Percentiles rank a stretch among this genome's conserved stretches.
These are phyloP conservation scores for Drosophila gaucha DNA, from an alignment of 2,888 invertebrate species.

Conservation along the genomic window DNA sequence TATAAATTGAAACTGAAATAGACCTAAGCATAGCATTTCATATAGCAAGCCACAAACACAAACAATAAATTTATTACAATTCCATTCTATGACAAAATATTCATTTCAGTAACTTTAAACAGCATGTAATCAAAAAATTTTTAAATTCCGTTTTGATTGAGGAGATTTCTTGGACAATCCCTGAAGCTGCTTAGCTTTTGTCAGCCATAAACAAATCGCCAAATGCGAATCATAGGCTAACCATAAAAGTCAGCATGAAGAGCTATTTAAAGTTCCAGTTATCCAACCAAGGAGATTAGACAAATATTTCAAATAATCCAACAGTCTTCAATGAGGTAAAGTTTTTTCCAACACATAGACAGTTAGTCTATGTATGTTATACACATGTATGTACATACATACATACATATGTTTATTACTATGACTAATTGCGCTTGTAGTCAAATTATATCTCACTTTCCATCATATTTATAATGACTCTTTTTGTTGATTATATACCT, in stretches of 20 bases:
- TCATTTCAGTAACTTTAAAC: slow-evolving; percentile 34
- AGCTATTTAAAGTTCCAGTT: slow-evolving; percentile 35
- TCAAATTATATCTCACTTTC: slow-evolving; percentile 3
- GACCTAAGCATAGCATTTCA: neutral
- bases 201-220: slow-evolving; percentile 19
- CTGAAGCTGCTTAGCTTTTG: slow-evolving; percentile 24
- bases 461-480: slow-evolving; percentile 16
- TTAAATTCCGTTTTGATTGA: slow-evolving; percentile 26
- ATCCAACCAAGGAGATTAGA: slow-evolving; percentile 32
- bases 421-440: neutral
- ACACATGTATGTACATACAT: neutral
- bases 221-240: slow-evolving; percentile 31
- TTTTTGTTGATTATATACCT: slow-evolving; percentile 6
- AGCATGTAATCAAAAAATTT: slow-evolving; percentile 36
- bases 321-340: slow-evolving; percentile 35
- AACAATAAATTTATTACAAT: neutral
- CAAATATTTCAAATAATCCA: slow-evolving; percentile 24
- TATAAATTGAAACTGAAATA: neutral
- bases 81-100: slow-evolving; percentile 12
- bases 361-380: too few relatives aligned
- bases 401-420: neutral
- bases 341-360: neutral
- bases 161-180: slow-evolving; percentile 34
- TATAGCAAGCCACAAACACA: slow-evolving; percentile 12
- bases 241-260: slow-evolving; percentile 28